Base-by-base conservation (phyloP, 1,140 invertebrate species). In the Metopolophium dirhodum region DNA sequence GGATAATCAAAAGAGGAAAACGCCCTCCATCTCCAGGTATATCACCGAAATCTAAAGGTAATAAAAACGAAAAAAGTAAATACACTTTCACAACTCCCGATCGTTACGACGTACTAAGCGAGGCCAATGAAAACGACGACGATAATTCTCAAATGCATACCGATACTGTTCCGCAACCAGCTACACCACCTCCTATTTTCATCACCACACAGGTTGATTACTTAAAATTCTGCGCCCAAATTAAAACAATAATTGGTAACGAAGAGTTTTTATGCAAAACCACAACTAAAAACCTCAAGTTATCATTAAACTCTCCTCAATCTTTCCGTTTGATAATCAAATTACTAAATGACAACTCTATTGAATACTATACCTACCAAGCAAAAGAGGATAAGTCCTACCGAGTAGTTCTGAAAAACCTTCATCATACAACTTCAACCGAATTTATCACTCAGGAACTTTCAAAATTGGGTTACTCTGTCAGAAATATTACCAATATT, bases 311-410 rank as follows among this genome's bases (percentile, higher is more conserved):
- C 0, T 90, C 89, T 90, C 37, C 57, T 90, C 89, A 90, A 45
- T 90, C 89, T 0, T 90, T 41, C 37, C 57, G 89, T 41, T 9
- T 8, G 6, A 30, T 68, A 90, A 90, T 68, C 26, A 90, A 90
- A 90, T 14, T 90, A 90, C 30, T 90, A 22, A 90, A 61, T 9
- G 89, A 90, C 1, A 90, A 90, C 68, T 90, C 54, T 61, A 14
- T 90, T 1, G 57, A 90, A 90, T 90, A 68, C 7, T 68, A 95
- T 51, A 95, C 94, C 0, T 95, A 95, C 92, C 94, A 94, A 94
- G 94, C 94, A 4, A 95, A 95, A 94, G 94, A 95, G 92, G 94
- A 95, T 91, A 94, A 94, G 94, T 93, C 93, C 3, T 93, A 88
- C 41, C 54, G 93, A 89, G 41, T 93, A 35, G 93, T 93, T 0